These are phyloP conservation scores for Campopleginae sp. DNA, from an alignment of 2,888 invertebrate genomes.

Conservation along the genomic window DNA sequence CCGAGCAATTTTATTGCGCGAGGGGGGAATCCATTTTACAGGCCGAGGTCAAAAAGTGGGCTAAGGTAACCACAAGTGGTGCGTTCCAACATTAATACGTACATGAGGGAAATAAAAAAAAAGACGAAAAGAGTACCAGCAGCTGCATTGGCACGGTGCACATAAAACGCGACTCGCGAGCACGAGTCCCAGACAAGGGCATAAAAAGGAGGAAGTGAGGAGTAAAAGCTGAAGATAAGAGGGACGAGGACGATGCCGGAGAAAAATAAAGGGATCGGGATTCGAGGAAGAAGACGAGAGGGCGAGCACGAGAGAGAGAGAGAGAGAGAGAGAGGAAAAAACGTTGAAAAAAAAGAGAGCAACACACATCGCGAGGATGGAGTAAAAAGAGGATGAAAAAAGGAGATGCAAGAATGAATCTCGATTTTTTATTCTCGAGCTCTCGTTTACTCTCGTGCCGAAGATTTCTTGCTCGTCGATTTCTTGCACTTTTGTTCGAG, in stretches of 20 bases:
- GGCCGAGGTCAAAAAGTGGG: slow-evolving; percentile 45
- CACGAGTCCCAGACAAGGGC: slow-evolving; percentile 46
- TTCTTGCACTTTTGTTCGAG: slow-evolving; percentile 69
- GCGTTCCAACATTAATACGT: slow-evolving; percentile 12
- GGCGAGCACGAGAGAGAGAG: slow-evolving; percentile 8
- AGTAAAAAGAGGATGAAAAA: slow-evolving; percentile 63
- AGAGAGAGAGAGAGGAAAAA: neutral
- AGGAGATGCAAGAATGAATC: slow-evolving; percentile 39
- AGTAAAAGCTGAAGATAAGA: slow-evolving; percentile 51
- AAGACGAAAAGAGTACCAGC: slow-evolving; percentile 32
- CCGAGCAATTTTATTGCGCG: neutral
- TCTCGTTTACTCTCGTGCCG: slow-evolving; percentile 70
- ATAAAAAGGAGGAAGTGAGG: slow-evolving; percentile 57
- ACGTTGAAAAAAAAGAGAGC: neutral
- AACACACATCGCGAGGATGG: slow-evolving; percentile 10
- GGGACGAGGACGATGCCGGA: slow-evolving; percentile 36
- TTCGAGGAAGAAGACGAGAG: slow-evolving; percentile 22
- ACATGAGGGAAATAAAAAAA: neutral
- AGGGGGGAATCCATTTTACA: neutral
- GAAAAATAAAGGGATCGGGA: slow-evolving; percentile 40
- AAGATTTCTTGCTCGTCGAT: slow-evolving; percentile 20
- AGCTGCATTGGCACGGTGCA: slow-evolving; percentile 53
- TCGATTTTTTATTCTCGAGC: slow-evolving; percentile 46
- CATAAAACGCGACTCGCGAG: slow-evolving; percentile 45
- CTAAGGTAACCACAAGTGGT: slow-evolving; percentile 50